Conservation (phyloP, 1,140 invertebrate species). For the Dendroctonus ponderosae region DNA sequence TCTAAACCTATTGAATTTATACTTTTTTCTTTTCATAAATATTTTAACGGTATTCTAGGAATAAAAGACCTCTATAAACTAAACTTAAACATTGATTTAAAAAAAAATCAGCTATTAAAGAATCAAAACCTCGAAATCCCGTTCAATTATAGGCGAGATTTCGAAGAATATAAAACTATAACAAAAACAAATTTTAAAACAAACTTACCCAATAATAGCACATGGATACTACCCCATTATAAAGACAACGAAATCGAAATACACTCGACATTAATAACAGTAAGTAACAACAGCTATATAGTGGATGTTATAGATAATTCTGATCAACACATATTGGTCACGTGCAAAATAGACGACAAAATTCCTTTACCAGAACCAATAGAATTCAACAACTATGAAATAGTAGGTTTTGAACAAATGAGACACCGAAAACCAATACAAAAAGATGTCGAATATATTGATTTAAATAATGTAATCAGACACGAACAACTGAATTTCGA, state of each 20-base stretch:
- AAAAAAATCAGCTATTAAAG: slow-evolving; percentile 1
- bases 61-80: slow-evolving; percentile 3
- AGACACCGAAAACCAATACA: too few species aligned
- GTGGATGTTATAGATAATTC: background rate
- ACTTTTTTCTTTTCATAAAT: slow-evolving; percentile 3
- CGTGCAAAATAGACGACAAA: too few species aligned
- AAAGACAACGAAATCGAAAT: slow-evolving; percentile 1
- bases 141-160: background rate
- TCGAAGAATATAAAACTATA: slow-evolving; percentile 1
- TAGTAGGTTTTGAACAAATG: too few species aligned
- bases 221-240: background rate
- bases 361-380: too few species aligned
- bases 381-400: too few species aligned
- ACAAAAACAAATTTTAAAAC: background rate
- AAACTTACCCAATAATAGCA: background rate
- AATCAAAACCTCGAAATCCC: background rate
- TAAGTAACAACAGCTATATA: background rate
- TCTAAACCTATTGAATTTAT: background rate
- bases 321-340: too few species aligned
- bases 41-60: slow-evolving; percentile 1
- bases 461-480: too few species aligned
- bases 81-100: slow-evolving; percentile 1
- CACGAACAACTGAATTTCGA: too few species aligned
- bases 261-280: background rate
- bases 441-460: too few species aligned